Base-by-base conservation (phyloP, 2,113 vertebrate genomes). In the Micronycteris hirsuta region DNA sequence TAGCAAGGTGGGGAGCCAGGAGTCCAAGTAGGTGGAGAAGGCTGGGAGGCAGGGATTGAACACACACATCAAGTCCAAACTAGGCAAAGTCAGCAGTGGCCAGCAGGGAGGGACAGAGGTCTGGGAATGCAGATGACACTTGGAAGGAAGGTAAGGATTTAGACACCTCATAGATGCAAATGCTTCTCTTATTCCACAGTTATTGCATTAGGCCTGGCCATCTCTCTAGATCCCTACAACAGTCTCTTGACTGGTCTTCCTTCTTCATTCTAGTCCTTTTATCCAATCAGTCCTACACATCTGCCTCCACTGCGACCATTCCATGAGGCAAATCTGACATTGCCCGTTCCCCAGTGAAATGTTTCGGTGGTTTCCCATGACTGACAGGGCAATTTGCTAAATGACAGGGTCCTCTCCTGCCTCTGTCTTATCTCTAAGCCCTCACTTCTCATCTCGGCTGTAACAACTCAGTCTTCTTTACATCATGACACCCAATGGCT, bases 161-260 rank as follows among this genome's bases (percentile, higher is more conserved):
- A 89, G 33, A 38, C 3, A 14, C 4, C 17, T 49, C 38, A 19
- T 38, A 68, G 80, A 76, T 43, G 19, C 16, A 63, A 47, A 41
- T 1, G 13, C 12, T 82, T 65, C 12, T 38, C 31, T 86, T 49
- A 0, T 1, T 43, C 24, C 14, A 17, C 3, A 31, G 28, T 33
- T 8, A 12, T 4, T 38, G 16, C 4, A 6, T 3, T 17, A 54
- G n/a, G 26, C 16, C 20, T 15, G 45, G 1, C 5, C 28, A 7
- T 61, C 43, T 38, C 10, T 63, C 16, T 76, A 26, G 36, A 73
- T 36, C 9, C 24, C 31, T 5, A 41, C 9, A 16, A 0, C 1
- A 56, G 33, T 33, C 14, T 81, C n/a, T 41, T n/a, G 19, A 16
- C 58, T 38, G 12, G 3, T 43, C 74, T 73, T 26, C 41, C 1